Evolutionary conservation across 2,113 vertebrate species (phyloP).

Genomic region (Diglossa brunneiventris): DNA sequence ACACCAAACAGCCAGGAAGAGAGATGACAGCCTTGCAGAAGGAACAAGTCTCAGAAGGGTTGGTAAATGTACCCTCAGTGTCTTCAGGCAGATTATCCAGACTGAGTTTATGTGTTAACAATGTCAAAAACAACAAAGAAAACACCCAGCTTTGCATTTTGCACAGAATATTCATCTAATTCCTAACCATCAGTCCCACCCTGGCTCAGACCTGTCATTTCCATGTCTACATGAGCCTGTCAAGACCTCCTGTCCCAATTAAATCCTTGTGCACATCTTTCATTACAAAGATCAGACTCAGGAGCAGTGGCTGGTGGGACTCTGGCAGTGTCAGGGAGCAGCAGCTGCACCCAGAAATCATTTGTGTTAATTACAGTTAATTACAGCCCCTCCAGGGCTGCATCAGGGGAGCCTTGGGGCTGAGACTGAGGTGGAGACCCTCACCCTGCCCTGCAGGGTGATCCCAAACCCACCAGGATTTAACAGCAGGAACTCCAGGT

Average conservation of each 20-base stretch:
- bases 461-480: too few relatives aligned
- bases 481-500: too few relatives aligned
- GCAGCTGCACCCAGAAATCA: background rate
- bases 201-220: conserved; percentile 30
- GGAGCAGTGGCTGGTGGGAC: background rate
- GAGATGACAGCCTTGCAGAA: background rate
- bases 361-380: background rate
- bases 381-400: accelerated
- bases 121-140: background rate
- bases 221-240: background rate
- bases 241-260: background rate
- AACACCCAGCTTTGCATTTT: background rate
- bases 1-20: background rate
- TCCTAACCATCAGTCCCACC: background rate
- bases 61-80: background rate
- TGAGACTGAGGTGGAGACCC: background rate
- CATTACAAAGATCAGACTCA: background rate
- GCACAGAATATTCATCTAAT: background rate
- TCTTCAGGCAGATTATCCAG: background rate
- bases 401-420: background rate
- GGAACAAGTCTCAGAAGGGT: background rate
- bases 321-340: background rate
- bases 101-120: accelerated
- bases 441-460: too few relatives aligned
- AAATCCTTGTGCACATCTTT: background rate